Evolutionary conservation across 2,888 invertebrate genomes (phyloP), one percentile per base, ranked within the genome.

Genomic region (Drosophila mulleri): DNA sequence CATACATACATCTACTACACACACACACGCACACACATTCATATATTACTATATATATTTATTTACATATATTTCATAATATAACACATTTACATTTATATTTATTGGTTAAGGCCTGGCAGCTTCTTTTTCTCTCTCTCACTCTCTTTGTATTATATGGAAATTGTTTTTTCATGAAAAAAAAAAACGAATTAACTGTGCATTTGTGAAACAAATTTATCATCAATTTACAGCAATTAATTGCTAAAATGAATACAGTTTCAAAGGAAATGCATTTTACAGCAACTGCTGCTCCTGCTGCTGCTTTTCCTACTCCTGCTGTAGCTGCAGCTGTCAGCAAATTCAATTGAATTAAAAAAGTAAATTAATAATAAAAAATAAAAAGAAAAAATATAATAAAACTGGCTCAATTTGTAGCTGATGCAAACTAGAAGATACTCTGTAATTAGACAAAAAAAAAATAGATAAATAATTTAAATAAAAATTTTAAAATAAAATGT

Each of bases 141-240:
- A 1, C 9, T 11, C 1, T 5, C 2, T 6, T 18, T 32, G 32
- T 11, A 7, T 41, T 96, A 96, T 14, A 88, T 92, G n/a, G 35
- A 69, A 66, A 63, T 63, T 29, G 50, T 56, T 56, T 47, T 73
- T 63, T 18, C 26, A n/a, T 50, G 63, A 8, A 63, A 23, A 78
- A 74, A 8, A 63, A 23, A 78, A 74, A 58, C 70, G 70, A 70
- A 78, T 77, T 73, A 65, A 61, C 50, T 54, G 50, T 54, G 45
- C 58, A 48, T 58, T 23, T 67, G 54, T 37, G 53, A 41, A 59
- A 44, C 50, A 60, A 78, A 67, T 81, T 83, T 71, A 74, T 80
- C 63, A 52, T 26, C 75, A 75, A 82, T 72, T 71, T 72, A 58
- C 67, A 75, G 62, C 62, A 48, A 56, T 63, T 57, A 69, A 66